Evolutionary conservation across 2,888 invertebrate genomes (phyloP), one percentile per base, ranked within the genome.

Genomic region (Stenolophus ochropezus): DNA sequence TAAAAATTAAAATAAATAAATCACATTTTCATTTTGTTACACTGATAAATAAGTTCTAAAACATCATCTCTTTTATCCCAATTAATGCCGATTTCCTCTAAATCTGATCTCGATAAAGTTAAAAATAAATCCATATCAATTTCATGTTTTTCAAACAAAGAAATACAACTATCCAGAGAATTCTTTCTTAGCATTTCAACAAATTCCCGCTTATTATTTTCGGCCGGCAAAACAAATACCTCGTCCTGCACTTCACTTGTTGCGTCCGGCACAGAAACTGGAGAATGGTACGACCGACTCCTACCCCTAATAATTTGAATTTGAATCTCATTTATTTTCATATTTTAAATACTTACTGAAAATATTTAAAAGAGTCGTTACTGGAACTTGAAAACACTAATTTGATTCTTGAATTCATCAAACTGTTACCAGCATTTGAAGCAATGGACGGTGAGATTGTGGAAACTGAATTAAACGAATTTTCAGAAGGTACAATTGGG

Each of bases 131-230:
- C 74, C 73, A 81, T 56, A 23, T 81, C 80, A 20, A 81, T 81
- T 81, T 81, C 80, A 47, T 81, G 80, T 81, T 81, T 74, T 42
- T 73, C 23, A 58, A 81, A 81, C 18, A 81, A 56, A 5, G 56
- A 47, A 11, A 81, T 42, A 23, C 80, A 81, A 47, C 73, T 81
- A 16, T 81, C 80, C 14, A 81, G 21, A 1, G 73, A 73, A 33
- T 81, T 33, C 47, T 27, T 53, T 0, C 80, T 58, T 2, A 71
- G 25, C 21, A 81, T 16, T 14, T 73, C 42, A n/a, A 21, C n/a
- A 56, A 81, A 81, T 25, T 79, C 71, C 2, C 53, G 18, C 11
- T 69, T 18, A 69, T 79, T 27, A 4, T 11, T n/a, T n/a, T 23
- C 11, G 5, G 18, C n/a, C 2, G 18, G 21, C 4, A 49, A 33